These are phyloP conservation scores for Drosophila mulleri DNA, from an alignment of 2,888 invertebrate species.

Conservation along the genomic window DNA sequence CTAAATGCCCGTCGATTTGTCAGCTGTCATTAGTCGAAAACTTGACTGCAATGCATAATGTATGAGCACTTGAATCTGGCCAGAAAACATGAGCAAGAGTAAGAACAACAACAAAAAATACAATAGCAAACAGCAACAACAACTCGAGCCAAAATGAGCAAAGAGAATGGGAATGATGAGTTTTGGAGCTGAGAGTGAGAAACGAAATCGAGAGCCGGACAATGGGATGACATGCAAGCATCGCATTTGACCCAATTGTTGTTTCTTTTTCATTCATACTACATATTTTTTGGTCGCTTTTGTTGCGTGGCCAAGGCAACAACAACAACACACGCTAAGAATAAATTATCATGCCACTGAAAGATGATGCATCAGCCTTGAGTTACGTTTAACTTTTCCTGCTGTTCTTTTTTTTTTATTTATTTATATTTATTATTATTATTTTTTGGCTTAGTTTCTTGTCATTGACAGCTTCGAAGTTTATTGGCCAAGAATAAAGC, in stretches of 20 bases:
- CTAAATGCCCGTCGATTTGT: slow-evolving; percentile 41
- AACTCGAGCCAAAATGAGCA: not conserved
- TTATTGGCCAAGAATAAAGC: not conserved
- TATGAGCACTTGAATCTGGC: slow-evolving; percentile 23
- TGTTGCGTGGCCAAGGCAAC: slow-evolving; percentile 54
- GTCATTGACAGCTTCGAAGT: slow-evolving; percentile 16
- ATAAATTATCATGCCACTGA: slow-evolving; percentile 50
- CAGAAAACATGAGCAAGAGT: not conserved
- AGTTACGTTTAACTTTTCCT: slow-evolving; percentile 20
- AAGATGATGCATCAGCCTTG: slow-evolving; percentile 61
- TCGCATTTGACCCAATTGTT: slow-evolving; percentile 59
- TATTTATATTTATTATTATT: not conserved
- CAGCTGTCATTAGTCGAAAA: slow-evolving; percentile 37
- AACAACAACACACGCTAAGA: slow-evolving; percentile 49
- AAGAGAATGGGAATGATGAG: slow-evolving; percentile 1
- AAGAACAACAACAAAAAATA: not conserved
- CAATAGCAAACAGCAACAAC: not conserved
- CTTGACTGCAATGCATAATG: slow-evolving; percentile 23
- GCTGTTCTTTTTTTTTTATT: not conserved
- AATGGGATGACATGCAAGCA: slow-evolving; percentile 38
- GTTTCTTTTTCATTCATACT: not conserved
- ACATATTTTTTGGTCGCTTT: slow-evolving; percentile 11
- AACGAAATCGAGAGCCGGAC: slow-evolving; percentile 10
- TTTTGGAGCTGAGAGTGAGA: slow-evolving; percentile 1
- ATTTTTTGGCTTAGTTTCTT: slow-evolving; percentile 10